phyloP scores from a whole-genome alignment of 2,113 vertebrate genomes.

The Bubo scandiacus region DNA sequence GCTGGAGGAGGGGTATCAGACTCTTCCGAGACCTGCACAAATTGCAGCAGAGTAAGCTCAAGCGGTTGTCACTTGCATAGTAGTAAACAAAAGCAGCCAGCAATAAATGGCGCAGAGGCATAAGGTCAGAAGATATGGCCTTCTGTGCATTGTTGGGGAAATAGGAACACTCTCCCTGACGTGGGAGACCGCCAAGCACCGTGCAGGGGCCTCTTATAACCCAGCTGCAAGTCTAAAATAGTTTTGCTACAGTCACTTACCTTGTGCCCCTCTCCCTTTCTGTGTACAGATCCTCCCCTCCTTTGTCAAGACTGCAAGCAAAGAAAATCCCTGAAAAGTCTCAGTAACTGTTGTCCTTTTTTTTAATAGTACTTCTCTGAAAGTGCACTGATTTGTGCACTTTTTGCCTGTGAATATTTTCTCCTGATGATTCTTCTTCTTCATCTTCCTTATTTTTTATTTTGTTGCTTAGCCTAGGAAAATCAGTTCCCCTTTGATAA shows the following conservation, averaged over 20 bases:
- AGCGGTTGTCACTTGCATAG: background rate
- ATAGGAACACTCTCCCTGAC: background rate
- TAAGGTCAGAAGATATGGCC: background rate
- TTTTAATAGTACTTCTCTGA: background rate
- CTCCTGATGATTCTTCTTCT: background rate
- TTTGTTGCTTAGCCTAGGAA: background rate
- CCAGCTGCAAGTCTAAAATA: background rate
- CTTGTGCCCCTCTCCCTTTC: background rate
- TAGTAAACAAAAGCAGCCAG: background rate
- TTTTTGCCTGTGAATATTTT: background rate
- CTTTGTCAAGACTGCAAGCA: background rate
- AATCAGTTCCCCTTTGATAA: background rate
- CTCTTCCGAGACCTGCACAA: background rate
- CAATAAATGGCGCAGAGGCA: background rate
- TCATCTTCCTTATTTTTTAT: background rate
- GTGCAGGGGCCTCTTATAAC: background rate
- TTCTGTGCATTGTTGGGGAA: background rate
- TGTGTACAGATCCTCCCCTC: background rate
- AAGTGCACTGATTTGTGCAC: background rate
- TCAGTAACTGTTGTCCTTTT: background rate
- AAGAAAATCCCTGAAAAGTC: background rate
- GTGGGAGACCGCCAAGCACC: accelerated
- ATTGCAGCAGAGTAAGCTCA: background rate
- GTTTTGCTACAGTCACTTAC: background rate
- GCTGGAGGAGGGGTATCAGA: background rate